Base-by-base conservation (phyloP, 2,113 vertebrate species). In the Cromileptes altivelis region DNA sequence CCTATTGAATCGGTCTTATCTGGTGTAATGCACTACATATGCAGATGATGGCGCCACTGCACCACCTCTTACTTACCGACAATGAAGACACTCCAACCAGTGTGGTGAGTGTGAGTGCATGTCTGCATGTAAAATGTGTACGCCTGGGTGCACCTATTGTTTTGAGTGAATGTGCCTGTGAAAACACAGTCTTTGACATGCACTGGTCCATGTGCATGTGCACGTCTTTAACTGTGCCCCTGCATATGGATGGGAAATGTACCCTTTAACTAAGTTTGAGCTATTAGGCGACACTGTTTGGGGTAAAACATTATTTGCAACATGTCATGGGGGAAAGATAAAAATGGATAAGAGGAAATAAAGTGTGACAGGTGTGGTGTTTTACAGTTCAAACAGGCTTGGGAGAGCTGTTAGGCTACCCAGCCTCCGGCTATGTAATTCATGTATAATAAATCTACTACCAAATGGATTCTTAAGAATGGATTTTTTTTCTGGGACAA, bases 331-430 rank as follows among this genome's bases (percentile, higher is more conserved):
- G 27, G 50, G 40, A 53, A 33, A 69, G 37, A 7, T 18, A 14
- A 19, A 60, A 73, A 60, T 61, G 45, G 40, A 73, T 50, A 84
- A 40, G 70, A 25, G 63, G 68, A 75, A 89, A 93, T 72, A 73
- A 89, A 88, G 75, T 33, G 62, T 88, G 88, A 88, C 85, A 87
- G 64, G 21, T 4, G 19, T 63, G 61, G 85, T 85, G 92, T 91
- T 91, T 90, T 90, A 85, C 86, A 88, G 86, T 82, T 89, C 83
- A 83, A 87, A 86, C 72, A 71, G 72, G 65, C 83, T 71, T 84
- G 18, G 63, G 85, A 84, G 87, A 81, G 77, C 82, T 82, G 85
- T 88, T 80, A 58, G 75, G 82, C 57, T 56, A 42, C 53, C 61
- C 45, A 58, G 85, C 88, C 85, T 84, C 63, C 13, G 86, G 70